Evolutionary conservation across 2,113 vertebrate genomes (phyloP).

Genomic region (Scartelaos histophorus): DNA sequence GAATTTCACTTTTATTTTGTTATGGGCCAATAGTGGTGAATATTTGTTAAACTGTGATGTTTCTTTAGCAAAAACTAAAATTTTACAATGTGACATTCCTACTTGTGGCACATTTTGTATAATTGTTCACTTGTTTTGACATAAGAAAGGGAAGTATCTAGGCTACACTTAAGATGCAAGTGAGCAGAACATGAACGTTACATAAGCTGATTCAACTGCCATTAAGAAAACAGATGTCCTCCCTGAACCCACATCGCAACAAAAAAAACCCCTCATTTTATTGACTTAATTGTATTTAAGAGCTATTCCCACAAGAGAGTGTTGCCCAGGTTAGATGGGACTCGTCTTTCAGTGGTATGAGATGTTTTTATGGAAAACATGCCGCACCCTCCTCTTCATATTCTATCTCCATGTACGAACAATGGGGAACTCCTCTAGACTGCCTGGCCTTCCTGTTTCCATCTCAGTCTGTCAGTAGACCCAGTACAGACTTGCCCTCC

Average conservation of each 20-base stretch:
- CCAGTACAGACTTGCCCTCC: constrained; percentile 70
- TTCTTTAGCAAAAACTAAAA: too few relatives aligned
- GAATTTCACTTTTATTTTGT: too few relatives aligned
- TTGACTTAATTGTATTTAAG: background rate
- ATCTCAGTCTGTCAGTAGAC: constrained; percentile 63
- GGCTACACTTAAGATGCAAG: constrained; percentile 33
- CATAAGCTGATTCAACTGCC: constrained; percentile 52
- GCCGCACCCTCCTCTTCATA: background rate
- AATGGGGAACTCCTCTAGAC: constrained; percentile 4
- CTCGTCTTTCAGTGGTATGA: background rate
- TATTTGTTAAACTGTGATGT: too few relatives aligned
- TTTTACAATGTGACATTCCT: too few relatives aligned
- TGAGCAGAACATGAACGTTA: constrained; percentile 59
- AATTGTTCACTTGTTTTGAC: constrained; percentile 36
- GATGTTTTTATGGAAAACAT: background rate
- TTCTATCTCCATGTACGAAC: constrained; percentile 21
- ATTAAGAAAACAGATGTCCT: constrained; percentile 42
- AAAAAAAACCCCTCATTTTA: constrained; percentile 16
- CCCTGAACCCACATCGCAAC: constrained; percentile 32
- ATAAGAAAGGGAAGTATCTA: constrained; percentile 49
- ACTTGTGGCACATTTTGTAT: constrained; percentile 35
- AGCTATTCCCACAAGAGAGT: background rate
- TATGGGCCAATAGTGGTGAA: too few relatives aligned
- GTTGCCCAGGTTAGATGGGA: background rate
- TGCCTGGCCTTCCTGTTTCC: constrained; percentile 35